These are phyloP conservation scores for Ryuthela nishihirai DNA, from an alignment of 2,888 invertebrate species.

Conservation along the genomic window DNA sequence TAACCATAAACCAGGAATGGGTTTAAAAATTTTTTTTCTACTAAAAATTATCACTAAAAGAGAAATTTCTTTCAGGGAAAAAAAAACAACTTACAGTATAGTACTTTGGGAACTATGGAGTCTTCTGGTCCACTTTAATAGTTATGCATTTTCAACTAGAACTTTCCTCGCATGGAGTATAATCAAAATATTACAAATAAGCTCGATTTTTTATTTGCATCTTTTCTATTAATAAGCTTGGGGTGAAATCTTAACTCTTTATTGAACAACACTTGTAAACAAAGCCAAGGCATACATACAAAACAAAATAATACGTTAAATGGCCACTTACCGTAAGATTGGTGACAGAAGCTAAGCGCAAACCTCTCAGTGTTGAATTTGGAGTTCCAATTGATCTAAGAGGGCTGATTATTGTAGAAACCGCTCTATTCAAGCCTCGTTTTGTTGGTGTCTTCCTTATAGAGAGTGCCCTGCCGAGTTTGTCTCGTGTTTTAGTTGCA, in stretches of 20 bases:
- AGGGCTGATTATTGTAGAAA: constrained; percentile 91
- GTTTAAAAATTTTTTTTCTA: too few species aligned
- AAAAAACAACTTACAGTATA: too few species aligned
- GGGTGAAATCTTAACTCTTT: not conserved
- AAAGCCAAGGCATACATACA: too few species aligned
- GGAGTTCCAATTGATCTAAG: constrained; percentile 31
- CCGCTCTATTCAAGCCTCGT: constrained; percentile 72
- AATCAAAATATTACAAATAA: not conserved
- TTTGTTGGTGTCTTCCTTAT: constrained; percentile 94
- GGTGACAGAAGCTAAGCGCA: constrained; percentile 22
- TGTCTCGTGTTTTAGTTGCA: constrained; percentile 42
- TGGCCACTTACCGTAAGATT: constrained; percentile 25
- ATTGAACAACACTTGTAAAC: not conserved
- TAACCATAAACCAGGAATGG: too few species aligned
- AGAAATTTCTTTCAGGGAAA: too few species aligned
- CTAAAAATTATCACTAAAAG: too few species aligned
- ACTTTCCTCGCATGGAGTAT: too few species aligned
- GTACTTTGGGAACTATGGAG: too few species aligned
- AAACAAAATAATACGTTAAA: not conserved
- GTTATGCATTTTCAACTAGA: too few species aligned
- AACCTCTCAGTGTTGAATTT: constrained; percentile 8
- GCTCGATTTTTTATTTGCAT: not conserved
- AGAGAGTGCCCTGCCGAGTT: constrained; percentile 90
- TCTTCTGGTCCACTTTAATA: too few species aligned
- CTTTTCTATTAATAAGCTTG: not conserved